These are phyloP conservation scores for Theodoxus fluviatilis DNA, from an alignment of 2,888 invertebrate species.

Conservation along the genomic window DNA sequence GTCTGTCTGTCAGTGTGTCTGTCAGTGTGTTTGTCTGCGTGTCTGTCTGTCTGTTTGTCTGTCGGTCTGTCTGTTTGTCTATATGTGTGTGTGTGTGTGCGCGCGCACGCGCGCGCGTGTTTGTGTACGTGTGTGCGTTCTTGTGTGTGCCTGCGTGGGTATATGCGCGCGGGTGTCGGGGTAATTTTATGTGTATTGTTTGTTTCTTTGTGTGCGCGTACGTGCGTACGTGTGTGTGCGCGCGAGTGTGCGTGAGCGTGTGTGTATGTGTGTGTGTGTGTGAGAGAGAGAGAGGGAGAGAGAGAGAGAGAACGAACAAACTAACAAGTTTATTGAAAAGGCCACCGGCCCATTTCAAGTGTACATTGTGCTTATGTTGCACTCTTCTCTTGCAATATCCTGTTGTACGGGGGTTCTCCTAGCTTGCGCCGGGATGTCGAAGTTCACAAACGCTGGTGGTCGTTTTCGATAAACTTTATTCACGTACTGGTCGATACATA, in stretches of 20 bases:
- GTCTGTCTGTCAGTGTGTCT: too few relatives aligned
- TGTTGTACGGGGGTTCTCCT: too few relatives aligned
- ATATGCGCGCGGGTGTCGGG: background rate
- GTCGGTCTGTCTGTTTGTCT: background rate
- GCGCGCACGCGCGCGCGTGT: background rate
- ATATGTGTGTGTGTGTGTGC: background rate
- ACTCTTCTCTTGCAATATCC: too few relatives aligned
- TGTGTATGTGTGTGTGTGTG: background rate
- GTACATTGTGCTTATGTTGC: too few relatives aligned
- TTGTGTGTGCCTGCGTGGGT: constrained; percentile 4
- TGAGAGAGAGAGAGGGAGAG: too few relatives aligned
- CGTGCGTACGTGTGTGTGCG: background rate
- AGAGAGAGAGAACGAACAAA: too few relatives aligned
- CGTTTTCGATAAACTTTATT: too few relatives aligned
- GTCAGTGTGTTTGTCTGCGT: constrained; percentile 19
- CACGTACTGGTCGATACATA: too few relatives aligned
- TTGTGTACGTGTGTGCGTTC: background rate
- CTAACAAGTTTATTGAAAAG: too few relatives aligned
- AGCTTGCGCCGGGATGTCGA: too few relatives aligned
- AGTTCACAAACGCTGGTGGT: too few relatives aligned
- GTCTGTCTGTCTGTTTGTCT: background rate
- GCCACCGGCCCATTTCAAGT: too few relatives aligned
- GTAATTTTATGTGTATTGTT: background rate
- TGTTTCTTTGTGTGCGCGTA: background rate
- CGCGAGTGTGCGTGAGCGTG: background rate